These are phyloP conservation scores for Hirtodrosophila duncani DNA, from an alignment of 2,888 invertebrate genomes.

Conservation along the genomic window DNA sequence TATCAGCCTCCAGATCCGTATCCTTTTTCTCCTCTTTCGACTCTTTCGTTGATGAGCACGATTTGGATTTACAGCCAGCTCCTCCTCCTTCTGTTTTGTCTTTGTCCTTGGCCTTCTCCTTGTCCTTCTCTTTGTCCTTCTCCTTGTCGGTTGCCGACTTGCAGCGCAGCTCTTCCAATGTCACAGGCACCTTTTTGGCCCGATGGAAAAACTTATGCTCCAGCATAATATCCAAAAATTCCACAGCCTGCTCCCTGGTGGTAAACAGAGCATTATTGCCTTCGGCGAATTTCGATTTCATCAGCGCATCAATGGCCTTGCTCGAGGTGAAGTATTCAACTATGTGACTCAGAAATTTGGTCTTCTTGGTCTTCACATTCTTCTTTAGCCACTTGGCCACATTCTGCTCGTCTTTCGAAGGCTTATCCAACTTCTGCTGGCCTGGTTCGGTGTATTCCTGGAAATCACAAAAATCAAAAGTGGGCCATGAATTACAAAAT, in stretches of 20 bases:
- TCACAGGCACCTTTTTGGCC: conserved; percentile 88
- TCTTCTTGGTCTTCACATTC: conserved; percentile 95
- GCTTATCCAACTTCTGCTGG: conserved; percentile 83
- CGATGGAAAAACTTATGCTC: conserved; percentile 97
- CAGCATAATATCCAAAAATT: conserved; percentile 90
- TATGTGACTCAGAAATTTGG: conserved; percentile 96
- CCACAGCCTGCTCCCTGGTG: conserved; percentile 87
- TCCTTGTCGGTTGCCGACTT: conserved; percentile 29
- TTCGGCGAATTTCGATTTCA: conserved; percentile 93
- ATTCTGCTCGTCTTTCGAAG: conserved; percentile 93
- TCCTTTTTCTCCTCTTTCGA: conserved; percentile 62
- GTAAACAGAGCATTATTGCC: conserved; percentile 88
- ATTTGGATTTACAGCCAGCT: conserved; percentile 14
- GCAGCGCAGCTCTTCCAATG: conserved; percentile 71
- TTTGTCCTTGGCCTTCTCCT: conserved; percentile 21
- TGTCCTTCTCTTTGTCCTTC: conserved; percentile 48
- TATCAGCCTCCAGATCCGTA: conserved; percentile 60
- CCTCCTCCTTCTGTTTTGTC: conserved; percentile 37
- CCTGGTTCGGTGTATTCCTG: conserved; percentile 78
- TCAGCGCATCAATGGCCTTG: conserved; percentile 93
- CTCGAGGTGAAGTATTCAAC: conserved; percentile 96
- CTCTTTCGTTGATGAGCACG: conserved; percentile 32
- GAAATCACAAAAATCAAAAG: conserved; percentile 8
- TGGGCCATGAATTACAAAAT: background rate
- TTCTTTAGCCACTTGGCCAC: conserved; percentile 96